phyloP scores from a whole-genome alignment of 2,113 vertebrate species.

The Callipepla californica region DNA sequence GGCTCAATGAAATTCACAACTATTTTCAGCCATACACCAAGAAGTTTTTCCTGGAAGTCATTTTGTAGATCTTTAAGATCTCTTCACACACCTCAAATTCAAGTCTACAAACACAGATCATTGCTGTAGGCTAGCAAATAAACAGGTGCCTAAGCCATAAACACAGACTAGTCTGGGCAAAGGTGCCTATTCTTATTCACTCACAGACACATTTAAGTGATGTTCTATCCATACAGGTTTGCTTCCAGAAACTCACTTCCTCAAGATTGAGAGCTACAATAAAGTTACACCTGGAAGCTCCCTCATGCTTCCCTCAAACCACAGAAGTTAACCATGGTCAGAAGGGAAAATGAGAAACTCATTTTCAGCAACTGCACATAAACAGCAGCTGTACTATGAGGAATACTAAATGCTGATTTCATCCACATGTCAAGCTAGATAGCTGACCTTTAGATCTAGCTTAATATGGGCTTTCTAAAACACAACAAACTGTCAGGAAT shows the following conservation, averaged over 20 bases:
- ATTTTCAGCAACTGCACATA: not conserved
- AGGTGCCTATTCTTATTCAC: not conserved
- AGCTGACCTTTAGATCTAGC: slow-evolving; percentile 61
- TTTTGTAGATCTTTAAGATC: not conserved
- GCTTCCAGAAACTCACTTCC: not conserved
- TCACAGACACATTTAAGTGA: not conserved
- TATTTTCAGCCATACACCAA: not conserved
- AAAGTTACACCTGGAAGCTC: not conserved
- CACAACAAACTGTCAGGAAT: not conserved
- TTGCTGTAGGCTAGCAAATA: not conserved
- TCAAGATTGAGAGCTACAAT: not conserved
- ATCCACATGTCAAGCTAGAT: slow-evolving; percentile 39
- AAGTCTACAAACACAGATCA: not conserved
- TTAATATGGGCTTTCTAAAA: not conserved
- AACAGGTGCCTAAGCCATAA: not conserved
- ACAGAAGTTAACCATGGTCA: not conserved
- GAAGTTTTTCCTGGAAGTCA: not conserved
- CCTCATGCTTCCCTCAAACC: not conserved
- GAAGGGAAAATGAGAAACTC: not conserved
- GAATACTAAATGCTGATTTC: not conserved
- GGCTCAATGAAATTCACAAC: not conserved
- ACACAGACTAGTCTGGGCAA: not conserved
- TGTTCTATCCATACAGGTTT: not conserved
- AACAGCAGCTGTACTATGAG: slow-evolving; percentile 65
- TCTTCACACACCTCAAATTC: not conserved